These are phyloP conservation scores for Pterocles gutturalis DNA, from an alignment of 2,113 vertebrate species.

Conservation along the genomic window DNA sequence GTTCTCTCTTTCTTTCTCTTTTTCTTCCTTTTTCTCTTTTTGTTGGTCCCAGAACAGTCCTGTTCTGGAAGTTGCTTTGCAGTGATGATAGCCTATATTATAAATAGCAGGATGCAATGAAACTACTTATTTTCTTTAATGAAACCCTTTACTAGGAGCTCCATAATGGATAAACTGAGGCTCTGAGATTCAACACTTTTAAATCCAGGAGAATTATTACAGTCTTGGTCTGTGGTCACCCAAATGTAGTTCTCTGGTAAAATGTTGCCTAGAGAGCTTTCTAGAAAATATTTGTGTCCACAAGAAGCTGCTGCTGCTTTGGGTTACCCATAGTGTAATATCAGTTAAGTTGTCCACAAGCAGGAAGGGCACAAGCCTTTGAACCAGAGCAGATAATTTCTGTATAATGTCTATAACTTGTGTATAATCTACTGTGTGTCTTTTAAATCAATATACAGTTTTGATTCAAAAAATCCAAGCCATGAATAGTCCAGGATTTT, in stretches of 20 bases:
- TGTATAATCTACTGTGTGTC: not conserved
- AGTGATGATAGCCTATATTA: not conserved
- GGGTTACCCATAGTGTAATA: not conserved
- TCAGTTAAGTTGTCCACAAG: not conserved
- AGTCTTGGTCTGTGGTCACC: not conserved
- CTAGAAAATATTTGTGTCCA: not conserved
- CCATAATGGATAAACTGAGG: not conserved
- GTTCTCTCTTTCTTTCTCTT: not conserved
- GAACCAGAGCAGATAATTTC: not conserved
- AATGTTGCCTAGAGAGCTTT: not conserved
- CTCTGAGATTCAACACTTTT: not conserved
- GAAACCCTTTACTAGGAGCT: not conserved
- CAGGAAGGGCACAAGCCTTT: not conserved
- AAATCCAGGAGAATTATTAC: not conserved
- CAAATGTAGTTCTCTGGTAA: not conserved
- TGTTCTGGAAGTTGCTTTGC: not conserved
- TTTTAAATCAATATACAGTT: not conserved
- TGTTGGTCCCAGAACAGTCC: not conserved
- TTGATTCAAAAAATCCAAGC: not conserved
- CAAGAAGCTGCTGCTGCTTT: not conserved
- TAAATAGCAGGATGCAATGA: not conserved
- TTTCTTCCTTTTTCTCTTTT: not conserved
- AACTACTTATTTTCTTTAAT: not conserved
- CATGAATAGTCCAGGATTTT: not conserved
- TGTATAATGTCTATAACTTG: not conserved